Percentiles rank a stretch among this genome's conserved stretches.
Evolutionary conservation across 2,797 vertebrate species (phyloP).

Genomic region (Sebastes vulpes): DNA sequence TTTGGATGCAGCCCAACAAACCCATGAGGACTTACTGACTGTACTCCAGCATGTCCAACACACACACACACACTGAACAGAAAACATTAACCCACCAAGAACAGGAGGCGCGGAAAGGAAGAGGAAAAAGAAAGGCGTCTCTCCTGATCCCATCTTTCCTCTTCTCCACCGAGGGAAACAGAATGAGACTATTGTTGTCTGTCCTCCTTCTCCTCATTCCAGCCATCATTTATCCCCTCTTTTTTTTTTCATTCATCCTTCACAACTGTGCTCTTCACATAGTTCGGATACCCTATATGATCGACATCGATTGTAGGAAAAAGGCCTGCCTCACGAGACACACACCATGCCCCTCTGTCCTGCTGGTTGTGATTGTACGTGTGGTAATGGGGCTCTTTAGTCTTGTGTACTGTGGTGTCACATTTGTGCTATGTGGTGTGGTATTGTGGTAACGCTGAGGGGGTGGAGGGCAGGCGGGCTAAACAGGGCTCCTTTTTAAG

Average conservation of each 20-base stretch:
- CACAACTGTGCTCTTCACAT: slow-evolving; percentile 18
- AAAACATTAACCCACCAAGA: background rate
- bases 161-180: slow-evolving; percentile 23
- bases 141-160: slow-evolving; percentile 22
- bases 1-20: slow-evolving; percentile 33
- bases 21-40: background rate
- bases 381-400: slow-evolving; percentile 49
- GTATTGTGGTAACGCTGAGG: slow-evolving; percentile 48
- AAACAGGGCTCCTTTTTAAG: slow-evolving; percentile 57
- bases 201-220: slow-evolving; percentile 27
- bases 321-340: slow-evolving; percentile 18
- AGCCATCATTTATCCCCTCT: slow-evolving; percentile 4
- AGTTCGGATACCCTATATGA: slow-evolving; percentile 42
- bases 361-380: slow-evolving; percentile 67
- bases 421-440: slow-evolving; percentile 57
- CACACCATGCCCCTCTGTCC: slow-evolving; percentile 12
- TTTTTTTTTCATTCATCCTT: slow-evolving; percentile 52
- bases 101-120: slow-evolving; percentile 14
- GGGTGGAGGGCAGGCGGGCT: slow-evolving; percentile 29
- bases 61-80: background rate
- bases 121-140: slow-evolving; percentile 13
- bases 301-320: slow-evolving; percentile 1
- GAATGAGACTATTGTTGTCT: slow-evolving; percentile 67
- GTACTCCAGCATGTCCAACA: background rate
- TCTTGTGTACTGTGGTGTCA: slow-evolving; percentile 51